Evolutionary conservation across 1,140 invertebrate genomes (phyloP).

Genomic region (Pseudomyrmex concolor): DNA sequence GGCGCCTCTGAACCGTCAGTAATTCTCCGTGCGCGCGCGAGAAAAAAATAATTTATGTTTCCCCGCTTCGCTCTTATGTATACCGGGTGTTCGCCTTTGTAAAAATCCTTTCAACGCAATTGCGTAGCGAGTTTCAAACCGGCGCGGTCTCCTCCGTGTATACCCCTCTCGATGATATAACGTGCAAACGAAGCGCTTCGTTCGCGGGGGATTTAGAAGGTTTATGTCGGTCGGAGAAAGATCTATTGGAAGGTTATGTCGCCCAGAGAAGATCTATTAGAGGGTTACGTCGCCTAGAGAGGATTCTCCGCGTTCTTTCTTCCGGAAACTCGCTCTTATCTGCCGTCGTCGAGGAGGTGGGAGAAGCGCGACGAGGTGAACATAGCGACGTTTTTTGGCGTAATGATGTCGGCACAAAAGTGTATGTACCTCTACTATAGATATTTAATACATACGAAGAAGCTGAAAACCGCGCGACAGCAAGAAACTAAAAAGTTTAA

Average conservation of each 20-base stretch:
- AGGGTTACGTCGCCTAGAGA: slow-evolving; percentile 53
- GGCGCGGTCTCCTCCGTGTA: slow-evolving; percentile 28
- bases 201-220: slow-evolving; percentile 66
- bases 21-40: too few relatives aligned
- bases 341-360: slow-evolving; percentile 11
- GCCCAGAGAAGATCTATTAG: slow-evolving; percentile 61
- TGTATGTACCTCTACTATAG: neutral
- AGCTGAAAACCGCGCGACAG: neutral
- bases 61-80: neutral
- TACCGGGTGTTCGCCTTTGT: slow-evolving; percentile 39
- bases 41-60: slow-evolving; percentile 44
- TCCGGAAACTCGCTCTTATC: slow-evolving; percentile 54
- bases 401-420: slow-evolving; percentile 31
- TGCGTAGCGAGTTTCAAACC: neutral
- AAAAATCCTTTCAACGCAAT: neutral
- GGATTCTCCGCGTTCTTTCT: slow-evolving; percentile 56
- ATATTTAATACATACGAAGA: neutral
- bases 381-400: slow-evolving; percentile 47
- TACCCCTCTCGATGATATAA: slow-evolving; percentile 46
- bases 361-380: slow-evolving; percentile 39
- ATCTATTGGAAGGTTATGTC: slow-evolving; percentile 60
- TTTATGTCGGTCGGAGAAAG: slow-evolving; percentile 66
- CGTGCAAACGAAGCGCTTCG: slow-evolving; percentile 62
- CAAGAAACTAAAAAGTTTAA: neutral
- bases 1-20: too few relatives aligned